Percentiles rank a stretch among this genome's conserved stretches.
phyloP scores from a whole-genome alignment of 2,888 invertebrate genomes.

The Archaeoteleia sp. region DNA sequence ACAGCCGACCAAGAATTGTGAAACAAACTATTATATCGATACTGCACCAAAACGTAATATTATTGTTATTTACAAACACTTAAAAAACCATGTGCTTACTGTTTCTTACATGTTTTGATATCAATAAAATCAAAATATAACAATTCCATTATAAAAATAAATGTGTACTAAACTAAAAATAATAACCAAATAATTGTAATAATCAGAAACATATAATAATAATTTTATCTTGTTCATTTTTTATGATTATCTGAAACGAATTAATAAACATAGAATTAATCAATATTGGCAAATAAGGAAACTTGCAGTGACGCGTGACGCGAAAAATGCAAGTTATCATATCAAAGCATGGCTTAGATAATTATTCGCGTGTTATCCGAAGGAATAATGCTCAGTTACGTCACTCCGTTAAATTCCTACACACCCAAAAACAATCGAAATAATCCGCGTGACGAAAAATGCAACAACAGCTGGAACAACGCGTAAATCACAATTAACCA shows the following conservation, averaged over 20 bases:
- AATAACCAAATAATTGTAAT: too few species aligned
- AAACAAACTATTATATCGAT: conserved; percentile 31
- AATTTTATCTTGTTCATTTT: conserved; percentile 27
- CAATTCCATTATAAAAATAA: too few species aligned
- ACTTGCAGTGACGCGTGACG: conserved; percentile 32
- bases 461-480: too few species aligned
- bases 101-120: too few species aligned
- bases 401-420: conserved; percentile 9
- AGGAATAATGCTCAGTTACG: conserved; percentile 19
- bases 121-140: too few species aligned
- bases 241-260: too few species aligned
- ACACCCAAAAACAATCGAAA: background rate
- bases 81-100: too few species aligned
- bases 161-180: too few species aligned
- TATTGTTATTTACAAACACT: conserved; percentile 1
- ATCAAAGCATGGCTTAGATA: conserved; percentile 32
- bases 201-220: too few species aligned
- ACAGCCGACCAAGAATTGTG: conserved; percentile 29
- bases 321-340: conserved; percentile 29
- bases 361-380: conserved; percentile 26
- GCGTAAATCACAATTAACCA: background rate
- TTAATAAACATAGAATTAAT: conserved; percentile 24
- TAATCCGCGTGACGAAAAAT: too few species aligned
- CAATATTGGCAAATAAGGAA: conserved; percentile 33
- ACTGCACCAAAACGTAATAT: conserved; percentile 5